Evolutionary conservation across 2,797 vertebrate genomes (phyloP), one percentile per base, ranked within the genome.

Genomic region (Chelonia mydas): DNA sequence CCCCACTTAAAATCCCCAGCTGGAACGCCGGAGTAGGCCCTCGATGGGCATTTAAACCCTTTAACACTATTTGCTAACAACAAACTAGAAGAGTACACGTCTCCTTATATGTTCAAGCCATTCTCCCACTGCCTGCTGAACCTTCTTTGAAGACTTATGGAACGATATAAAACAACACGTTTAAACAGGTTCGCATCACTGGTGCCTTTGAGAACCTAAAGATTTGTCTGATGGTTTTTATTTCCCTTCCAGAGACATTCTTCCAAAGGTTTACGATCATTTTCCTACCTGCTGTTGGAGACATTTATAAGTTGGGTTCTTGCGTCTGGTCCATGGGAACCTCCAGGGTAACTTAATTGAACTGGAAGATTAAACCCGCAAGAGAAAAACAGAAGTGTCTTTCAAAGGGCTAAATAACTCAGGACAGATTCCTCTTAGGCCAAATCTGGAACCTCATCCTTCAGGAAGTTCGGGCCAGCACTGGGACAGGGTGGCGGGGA

Each of bases 241-340:
- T 27, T 86, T 41, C 90, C 74, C 10, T 82, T 16, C 87, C 2
- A 0, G 28, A 17, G 33, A 76, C 83, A 5, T 0, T 0, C 74
- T 90, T 17, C 61, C 33, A 27, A 11, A 61, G 92, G 45, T 55
- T 84, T 1, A 31, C 3, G 5, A 25, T 61, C 0, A 0, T 65
- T 94, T 91, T 92, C 98, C 96, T 98, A 98, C 98, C 98, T 98
- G 97, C 81, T 94, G 68, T 93, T 88, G 89, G 90, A 88, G 95
- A 95, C 90, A 87, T 88, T 86, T 96, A 97, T 0, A 86, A 87
- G 86, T 92, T 74, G 1, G 90, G 92, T 9, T 97, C 95, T 57
- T 96, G 90, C 95, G 93, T 94, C 91, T 96, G 92, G 76, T 95
- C 96, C 95, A 88, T 91, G 89, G 50, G 0, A 3, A 92, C 84